Evolutionary conservation across 2,113 vertebrate species (phyloP), one percentile per base, ranked within the genome.

Genomic region (Elachura formosa): DNA sequence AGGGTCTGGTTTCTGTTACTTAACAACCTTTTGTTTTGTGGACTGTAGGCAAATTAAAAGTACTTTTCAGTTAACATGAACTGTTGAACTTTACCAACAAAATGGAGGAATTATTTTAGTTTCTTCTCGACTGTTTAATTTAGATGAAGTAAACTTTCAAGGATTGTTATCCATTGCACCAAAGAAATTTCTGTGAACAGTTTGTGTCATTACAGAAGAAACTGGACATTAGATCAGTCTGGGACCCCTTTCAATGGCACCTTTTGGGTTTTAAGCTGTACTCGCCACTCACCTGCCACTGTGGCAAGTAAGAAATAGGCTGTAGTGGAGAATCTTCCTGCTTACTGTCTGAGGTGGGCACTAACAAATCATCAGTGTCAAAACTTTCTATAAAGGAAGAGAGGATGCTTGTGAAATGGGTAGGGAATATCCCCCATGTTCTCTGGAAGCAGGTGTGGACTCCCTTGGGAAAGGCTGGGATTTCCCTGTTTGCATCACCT

Each of bases 331-430:
- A 55, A 46, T 55, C 11, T 54, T 28, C 48, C 40, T 84, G 33
- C 24, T 48, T 18, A 6, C 10, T 0, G 1, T 14, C 23, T 48
- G 12, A 67, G 34, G 22, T 29, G 23, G 13, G 17, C 0, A 1
- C 31, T 28, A 18, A 51, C 6, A n/a, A 73, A 48, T 26, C 31
- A 6, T n/a, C 61, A 11, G 20, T 62, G 36, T 20, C 46, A 14
- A 33, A 28, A 7, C 9, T 29, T 31, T 43, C 16, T 63, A 6
- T 7, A 4, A 24, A n/a, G 64, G 46, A 48, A 1, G 2, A 43
- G 48, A 22, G 0, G 2, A 17, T 31, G 31, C 34, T 40, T 48
- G 25, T 24, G 58, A 48, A 34, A n/a, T n/a, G n/a, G n/a, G n/a
- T n/a, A 25, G 46, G 29, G 40, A 51, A 33, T 46, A 12, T 66